Evolutionary conservation across 2,797 vertebrate genomes (phyloP).

Genomic region (Hydrophis major): DNA sequence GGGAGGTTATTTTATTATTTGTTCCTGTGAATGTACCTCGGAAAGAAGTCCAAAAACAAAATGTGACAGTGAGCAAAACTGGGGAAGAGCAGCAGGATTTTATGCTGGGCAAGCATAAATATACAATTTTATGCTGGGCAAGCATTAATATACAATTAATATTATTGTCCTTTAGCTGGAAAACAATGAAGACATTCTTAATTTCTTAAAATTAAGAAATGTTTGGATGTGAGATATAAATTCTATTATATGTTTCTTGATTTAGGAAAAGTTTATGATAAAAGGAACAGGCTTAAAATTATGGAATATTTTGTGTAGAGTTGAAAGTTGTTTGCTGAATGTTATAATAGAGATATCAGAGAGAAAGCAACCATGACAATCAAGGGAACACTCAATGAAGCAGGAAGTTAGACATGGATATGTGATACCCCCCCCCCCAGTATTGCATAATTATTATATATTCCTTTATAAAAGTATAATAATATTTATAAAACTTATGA

Average conservation of each 20-base stretch:
- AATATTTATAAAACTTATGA: neutral
- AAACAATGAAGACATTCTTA: neutral
- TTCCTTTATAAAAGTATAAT: neutral
- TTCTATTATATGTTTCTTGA: neutral
- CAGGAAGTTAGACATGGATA: neutral
- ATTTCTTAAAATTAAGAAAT: neutral
- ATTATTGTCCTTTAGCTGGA: neutral
- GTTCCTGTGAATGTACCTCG: neutral
- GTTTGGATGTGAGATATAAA: neutral
- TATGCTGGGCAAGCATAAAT: neutral
- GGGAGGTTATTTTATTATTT: neutral
- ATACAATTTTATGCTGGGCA: too few relatives aligned
- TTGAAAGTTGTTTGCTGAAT: neutral
- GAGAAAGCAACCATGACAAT: neutral
- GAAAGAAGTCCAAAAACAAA: neutral
- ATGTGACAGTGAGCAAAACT: neutral
- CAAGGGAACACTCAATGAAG: neutral
- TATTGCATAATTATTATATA: neutral
- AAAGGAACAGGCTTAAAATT: neutral
- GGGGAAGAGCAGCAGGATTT: neutral
- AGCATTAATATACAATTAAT: neutral
- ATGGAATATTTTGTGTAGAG: neutral
- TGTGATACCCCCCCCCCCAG: accelerated
- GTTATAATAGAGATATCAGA: neutral
- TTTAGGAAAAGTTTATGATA: neutral